A percentile compares a stretch with the other conserved stretches of the same genome.
phyloP scores from a whole-genome alignment of 2,113 vertebrate genomes.

The Callionymus lyra region DNA sequence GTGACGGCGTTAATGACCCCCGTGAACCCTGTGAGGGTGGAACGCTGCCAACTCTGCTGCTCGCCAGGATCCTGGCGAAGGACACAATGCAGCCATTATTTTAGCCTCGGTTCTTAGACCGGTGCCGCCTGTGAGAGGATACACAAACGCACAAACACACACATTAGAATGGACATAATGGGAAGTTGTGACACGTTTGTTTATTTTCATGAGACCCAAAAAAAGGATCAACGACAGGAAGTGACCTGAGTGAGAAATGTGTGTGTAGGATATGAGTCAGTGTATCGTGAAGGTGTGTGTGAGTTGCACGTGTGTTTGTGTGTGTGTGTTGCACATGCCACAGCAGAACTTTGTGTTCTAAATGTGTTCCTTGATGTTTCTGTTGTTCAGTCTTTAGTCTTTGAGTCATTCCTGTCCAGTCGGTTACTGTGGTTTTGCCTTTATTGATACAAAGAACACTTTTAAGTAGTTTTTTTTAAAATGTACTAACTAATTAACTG shows the following conservation, averaged over 20 bases:
- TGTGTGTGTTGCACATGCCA: too few relatives aligned
- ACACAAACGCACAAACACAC: constrained; percentile 18
- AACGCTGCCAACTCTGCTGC: constrained; percentile 44
- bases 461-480: too few relatives aligned
- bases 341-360: too few relatives aligned
- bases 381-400: too few relatives aligned
- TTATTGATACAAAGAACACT: too few relatives aligned
- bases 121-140: constrained; percentile 42
- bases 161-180: constrained; percentile 18
- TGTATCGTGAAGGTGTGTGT: constrained; percentile 7
- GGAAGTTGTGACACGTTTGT: constrained; percentile 21
- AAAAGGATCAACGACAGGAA: constrained; percentile 21
- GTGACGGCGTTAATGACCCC: constrained; percentile 15
- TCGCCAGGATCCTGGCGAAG: constrained; percentile 40
- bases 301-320: constrained; percentile 1
- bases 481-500: too few relatives aligned
- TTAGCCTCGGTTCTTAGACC: constrained; percentile 41
- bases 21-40: constrained; percentile 53
- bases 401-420: too few relatives aligned
- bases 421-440: too few relatives aligned
- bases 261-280: constrained; percentile 9
- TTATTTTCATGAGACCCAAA: constrained; percentile 7
- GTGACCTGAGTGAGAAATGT: constrained; percentile 20
- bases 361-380: too few relatives aligned
- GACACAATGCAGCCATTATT: constrained; percentile 59